A percentile compares a stretch with the other conserved stretches of the same genome.
phyloP scores from a whole-genome alignment of 92 coral and sea anemone genomes.

The Bergia puertoricense region DNA sequence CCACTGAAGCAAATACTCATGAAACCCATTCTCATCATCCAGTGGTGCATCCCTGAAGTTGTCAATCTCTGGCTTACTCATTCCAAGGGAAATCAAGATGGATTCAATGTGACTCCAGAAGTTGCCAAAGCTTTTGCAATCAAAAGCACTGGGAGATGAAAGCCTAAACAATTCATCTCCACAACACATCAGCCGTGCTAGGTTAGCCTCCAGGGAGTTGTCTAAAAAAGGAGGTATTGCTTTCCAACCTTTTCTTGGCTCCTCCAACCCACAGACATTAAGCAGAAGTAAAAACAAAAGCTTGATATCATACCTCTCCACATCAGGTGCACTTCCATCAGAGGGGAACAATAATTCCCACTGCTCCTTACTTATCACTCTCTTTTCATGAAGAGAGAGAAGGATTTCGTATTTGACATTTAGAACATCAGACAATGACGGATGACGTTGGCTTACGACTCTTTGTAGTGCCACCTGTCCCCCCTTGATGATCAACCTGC shows the following conservation, averaged over 20 bases:
- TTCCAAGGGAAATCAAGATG: neutral
- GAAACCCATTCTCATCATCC: neutral
- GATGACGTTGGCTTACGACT: neutral
- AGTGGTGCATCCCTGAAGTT: neutral
- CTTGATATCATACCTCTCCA: neutral
- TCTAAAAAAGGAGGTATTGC: neutral
- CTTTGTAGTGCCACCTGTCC: neutral
- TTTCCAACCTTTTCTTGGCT: slow-evolving; percentile 26
- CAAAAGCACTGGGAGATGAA: neutral
- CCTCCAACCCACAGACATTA: slow-evolving; percentile 7
- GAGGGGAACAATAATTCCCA: neutral
- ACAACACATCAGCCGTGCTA: slow-evolving; percentile 13
- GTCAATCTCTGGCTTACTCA: neutral
- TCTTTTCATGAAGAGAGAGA: neutral
- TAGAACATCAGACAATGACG: neutral
- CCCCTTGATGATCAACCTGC: slow-evolving; percentile 10
- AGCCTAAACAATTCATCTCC: neutral
- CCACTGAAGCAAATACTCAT: slow-evolving; percentile 15
- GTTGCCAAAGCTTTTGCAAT: neutral
- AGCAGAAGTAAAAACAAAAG: neutral
- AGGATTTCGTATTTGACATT: neutral
- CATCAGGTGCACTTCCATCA: slow-evolving; percentile 10
- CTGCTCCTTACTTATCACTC: slow-evolving; percentile 26
- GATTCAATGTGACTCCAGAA: neutral
- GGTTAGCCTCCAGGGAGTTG: slow-evolving; percentile 11